phyloP scores from a whole-genome alignment of 1,140 invertebrate species.

The Luehdorfia chinensis region DNA sequence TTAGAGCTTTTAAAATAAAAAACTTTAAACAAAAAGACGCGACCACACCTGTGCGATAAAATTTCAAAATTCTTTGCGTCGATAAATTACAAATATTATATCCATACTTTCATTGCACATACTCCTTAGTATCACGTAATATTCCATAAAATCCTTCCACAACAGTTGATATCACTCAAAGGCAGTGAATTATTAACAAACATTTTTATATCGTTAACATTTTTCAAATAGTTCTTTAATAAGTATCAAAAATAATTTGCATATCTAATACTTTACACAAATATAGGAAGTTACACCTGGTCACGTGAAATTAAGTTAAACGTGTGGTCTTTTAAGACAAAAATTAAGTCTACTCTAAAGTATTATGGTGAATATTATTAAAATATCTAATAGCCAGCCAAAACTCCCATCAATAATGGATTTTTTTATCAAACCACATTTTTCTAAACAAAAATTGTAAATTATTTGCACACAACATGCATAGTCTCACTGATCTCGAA shows the following conservation, averaged over 20 bases:
- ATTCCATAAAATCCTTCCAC: constrained; percentile 3
- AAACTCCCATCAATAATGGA: neutral
- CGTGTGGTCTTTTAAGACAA: neutral
- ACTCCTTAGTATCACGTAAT: constrained; percentile 6
- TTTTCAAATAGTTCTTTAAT: constrained; percentile 13
- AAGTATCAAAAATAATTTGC: constrained; percentile 22
- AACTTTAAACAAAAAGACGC: too few relatives aligned
- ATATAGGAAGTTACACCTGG: constrained; percentile 3
- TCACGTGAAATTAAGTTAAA: constrained; percentile 4
- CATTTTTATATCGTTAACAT: constrained; percentile 5
- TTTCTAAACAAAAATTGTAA: neutral
- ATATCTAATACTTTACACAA: constrained; percentile 14
- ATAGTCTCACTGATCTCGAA: constrained; percentile 44
- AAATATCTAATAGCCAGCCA: neutral
- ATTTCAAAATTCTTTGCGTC: neutral
- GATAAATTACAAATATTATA: constrained; percentile 2
- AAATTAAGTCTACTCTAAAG: constrained; percentile 4
- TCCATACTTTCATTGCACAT: constrained; percentile 1
- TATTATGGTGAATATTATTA: neutral
- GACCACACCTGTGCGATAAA: neutral
- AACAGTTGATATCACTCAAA: constrained; percentile 15
- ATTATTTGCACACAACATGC: constrained; percentile 3
- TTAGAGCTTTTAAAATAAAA: too few relatives aligned
- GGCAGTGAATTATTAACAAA: constrained; percentile 10
- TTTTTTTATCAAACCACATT: neutral